Evolutionary conservation across 2,888 invertebrate species (phyloP), one percentile per base, ranked within the genome.

Genomic region (Tuta absoluta): DNA sequence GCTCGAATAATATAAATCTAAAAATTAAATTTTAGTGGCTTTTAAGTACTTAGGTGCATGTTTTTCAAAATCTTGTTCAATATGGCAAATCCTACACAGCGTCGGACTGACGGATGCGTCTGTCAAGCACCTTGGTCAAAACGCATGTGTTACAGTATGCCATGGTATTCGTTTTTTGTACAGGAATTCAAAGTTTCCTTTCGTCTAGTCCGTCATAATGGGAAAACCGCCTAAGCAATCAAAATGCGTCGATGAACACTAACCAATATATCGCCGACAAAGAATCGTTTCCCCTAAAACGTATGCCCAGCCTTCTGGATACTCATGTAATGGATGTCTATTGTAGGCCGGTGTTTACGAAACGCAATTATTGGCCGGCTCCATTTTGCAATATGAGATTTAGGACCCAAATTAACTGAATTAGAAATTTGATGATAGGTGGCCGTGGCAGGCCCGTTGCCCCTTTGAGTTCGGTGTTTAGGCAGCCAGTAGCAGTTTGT

Each of bases 311-410:
- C 73, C 72, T 77, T 73, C 75, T 75, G 76, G 72, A 69, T 62
- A 68, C 68, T 70, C 68, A 69, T 78, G 72, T 87, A 89, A 89
- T 89, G 88, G 87, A 84, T 72, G 77, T 75, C 72, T 75, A 71
- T 51, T 69, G 69, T 68, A 69, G 72, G 75, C 71, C 75, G 77
- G 71, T 89, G 85, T 90, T 87, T 87, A 77, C 81, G 72, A 89
- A 91, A 91, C 86, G 80, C 80, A 90, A 91, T 91, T 91, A 91
- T 86, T 87, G 80, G 75, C 79, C 74, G 73, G 84, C 85, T 85
- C 87, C 89, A 89, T 88, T 87, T 82, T 79, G 85, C 84, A 87
- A 88, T 89, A 91, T 89, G 88, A 90, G 91, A 90, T 91, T 90
- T 89, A 84, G 85, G 79, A 84, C 82, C 82, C 81, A 83, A 90